Percentiles rank a stretch among this genome's conserved stretches.
Evolutionary conservation across 2,888 invertebrate species (phyloP).

Genomic region (Epinotia nisella): DNA sequence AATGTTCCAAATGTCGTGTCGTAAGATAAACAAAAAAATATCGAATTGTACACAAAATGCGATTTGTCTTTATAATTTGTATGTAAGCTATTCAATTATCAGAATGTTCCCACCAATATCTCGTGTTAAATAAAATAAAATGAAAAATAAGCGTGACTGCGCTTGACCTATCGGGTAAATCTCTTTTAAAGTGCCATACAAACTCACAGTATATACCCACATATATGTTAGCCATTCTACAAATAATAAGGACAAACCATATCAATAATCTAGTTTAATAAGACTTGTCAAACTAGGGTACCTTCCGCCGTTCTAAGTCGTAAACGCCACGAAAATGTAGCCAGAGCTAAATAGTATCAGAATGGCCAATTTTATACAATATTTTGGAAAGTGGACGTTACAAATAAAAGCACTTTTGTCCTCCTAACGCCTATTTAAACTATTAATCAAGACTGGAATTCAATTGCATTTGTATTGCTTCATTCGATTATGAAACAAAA

Average conservation of each 20-base stretch:
- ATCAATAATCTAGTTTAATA: conserved; percentile 52
- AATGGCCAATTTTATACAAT: neutral
- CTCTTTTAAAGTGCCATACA: neutral
- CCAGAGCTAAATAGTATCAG: neutral
- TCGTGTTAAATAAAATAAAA: neutral
- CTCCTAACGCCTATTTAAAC: neutral
- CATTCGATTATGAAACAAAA: neutral
- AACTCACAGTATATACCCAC: neutral
- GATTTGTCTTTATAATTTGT: conserved; percentile 27
- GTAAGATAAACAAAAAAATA: conserved; percentile 5
- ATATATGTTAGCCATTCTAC: neutral
- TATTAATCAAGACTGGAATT: neutral
- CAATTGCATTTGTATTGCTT: neutral
- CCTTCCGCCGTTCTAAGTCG: conserved; percentile 48
- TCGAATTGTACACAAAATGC: conserved; percentile 22
- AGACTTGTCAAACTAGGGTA: conserved; percentile 70
- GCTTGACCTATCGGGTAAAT: neutral
- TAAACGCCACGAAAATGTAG: neutral
- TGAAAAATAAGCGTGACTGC: neutral
- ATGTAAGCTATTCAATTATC: neutral
- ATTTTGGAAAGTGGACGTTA: neutral
- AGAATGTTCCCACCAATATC: neutral
- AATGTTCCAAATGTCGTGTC: conserved; percentile 20
- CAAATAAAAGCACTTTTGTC: neutral
- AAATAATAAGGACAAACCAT: conserved; percentile 26